phyloP scores from a whole-genome alignment of 2,113 vertebrate species.

The Chamaetylas fuelleborni region DNA sequence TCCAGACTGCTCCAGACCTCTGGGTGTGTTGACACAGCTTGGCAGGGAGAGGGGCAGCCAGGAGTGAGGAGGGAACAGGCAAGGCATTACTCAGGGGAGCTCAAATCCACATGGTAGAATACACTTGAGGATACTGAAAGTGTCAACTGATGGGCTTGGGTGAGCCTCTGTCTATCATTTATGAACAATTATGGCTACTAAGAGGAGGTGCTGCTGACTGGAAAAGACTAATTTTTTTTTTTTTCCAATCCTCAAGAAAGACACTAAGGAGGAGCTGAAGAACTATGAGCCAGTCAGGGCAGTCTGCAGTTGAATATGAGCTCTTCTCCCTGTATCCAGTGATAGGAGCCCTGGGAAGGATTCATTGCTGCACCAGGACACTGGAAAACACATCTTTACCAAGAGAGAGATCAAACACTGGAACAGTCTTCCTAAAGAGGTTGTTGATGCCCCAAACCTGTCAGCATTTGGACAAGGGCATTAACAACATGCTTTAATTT shows the following conservation, averaged over 20 bases:
- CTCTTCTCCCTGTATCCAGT: neutral
- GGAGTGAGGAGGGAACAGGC: neutral
- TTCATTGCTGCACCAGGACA: neutral
- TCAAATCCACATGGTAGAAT: rapidly evolving
- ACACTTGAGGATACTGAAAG: neutral
- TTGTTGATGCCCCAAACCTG: neutral
- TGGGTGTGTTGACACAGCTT: neutral
- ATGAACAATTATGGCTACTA: neutral
- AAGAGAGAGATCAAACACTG: neutral
- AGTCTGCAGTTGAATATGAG: neutral
- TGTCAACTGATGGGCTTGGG: neutral
- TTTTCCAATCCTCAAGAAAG: neutral
- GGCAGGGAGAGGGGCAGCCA: neutral
- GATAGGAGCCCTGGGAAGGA: neutral
- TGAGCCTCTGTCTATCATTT: neutral
- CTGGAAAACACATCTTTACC: neutral
- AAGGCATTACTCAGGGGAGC: neutral
- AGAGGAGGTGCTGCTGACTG: neutral
- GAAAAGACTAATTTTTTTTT: neutral
- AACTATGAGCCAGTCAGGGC: rapidly evolving
- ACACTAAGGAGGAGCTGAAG: rapidly evolving
- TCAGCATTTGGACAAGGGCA: neutral
- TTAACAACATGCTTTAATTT: neutral
- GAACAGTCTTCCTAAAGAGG: neutral
- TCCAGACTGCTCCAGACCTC: neutral